phyloP scores from a whole-genome alignment of 1,140 invertebrate species.

The Himalopsyche phryganea region DNA sequence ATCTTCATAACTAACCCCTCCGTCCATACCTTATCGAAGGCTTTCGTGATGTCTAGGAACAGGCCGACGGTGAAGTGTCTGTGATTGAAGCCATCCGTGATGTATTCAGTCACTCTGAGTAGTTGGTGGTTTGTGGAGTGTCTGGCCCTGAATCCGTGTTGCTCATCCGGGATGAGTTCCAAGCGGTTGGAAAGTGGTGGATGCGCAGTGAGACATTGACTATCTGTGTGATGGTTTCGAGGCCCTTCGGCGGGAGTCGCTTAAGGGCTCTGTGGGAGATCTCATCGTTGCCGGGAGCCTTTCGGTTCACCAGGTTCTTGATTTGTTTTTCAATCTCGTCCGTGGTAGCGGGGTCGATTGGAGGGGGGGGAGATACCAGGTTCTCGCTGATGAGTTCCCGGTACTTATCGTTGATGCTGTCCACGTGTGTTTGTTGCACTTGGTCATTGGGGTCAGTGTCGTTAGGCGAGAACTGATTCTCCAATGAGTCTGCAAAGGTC shows the following conservation, averaged over 20 bases:
- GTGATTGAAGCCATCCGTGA: neutral
- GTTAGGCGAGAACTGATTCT: too few species aligned
- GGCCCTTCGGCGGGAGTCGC: neutral
- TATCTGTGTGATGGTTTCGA: neutral
- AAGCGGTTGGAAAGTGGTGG: neutral
- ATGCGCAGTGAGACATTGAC: neutral
- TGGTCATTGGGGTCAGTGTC: too few species aligned
- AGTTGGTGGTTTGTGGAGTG: slow-evolving; percentile 10
- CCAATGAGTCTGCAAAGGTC: too few species aligned
- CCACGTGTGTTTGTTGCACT: too few species aligned
- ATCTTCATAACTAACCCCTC: too few species aligned
- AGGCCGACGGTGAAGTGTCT: neutral
- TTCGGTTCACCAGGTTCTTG: too few species aligned
- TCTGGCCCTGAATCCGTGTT: slow-evolving; percentile 9
- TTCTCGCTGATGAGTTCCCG: too few species aligned
- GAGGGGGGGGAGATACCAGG: too few species aligned
- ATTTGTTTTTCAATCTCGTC: too few species aligned
- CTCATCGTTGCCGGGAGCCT: neutral
- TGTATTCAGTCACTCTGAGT: slow-evolving; percentile 3
- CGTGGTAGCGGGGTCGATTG: too few species aligned
- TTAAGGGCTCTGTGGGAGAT: neutral
- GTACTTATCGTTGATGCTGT: too few species aligned
- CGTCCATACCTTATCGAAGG: too few species aligned
- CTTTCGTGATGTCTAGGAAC: slow-evolving; percentile 4
- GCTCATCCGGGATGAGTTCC: slow-evolving; percentile 3